Conservation (phyloP, 2,888 invertebrate genomes). For the Agriopis aurantiaria region DNA sequence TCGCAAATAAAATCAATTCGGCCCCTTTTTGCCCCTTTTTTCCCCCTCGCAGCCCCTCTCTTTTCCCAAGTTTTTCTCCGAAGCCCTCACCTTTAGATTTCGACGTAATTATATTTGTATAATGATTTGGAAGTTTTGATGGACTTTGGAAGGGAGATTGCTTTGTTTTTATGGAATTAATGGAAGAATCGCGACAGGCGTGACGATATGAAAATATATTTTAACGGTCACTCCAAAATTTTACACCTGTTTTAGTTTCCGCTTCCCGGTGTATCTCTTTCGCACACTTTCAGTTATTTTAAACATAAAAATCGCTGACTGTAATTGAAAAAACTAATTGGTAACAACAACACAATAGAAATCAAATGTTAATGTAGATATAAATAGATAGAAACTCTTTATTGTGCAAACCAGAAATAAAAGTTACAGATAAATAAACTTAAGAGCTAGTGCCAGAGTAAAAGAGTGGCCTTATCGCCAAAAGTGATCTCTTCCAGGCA, state of each 20-base stretch:
- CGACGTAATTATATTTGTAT: slow-evolving; percentile 77
- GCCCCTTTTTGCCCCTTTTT: slow-evolving; percentile 50
- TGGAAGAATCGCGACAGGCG: slow-evolving; percentile 12
- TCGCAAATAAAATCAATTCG: slow-evolving; percentile 84
- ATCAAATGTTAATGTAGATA: too few species aligned
- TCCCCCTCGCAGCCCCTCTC: slow-evolving; percentile 38
- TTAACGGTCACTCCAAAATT: background rate
- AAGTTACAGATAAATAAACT: too few species aligned
- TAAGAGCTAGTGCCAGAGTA: too few species aligned
- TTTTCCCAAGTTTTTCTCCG: slow-evolving; percentile 70
- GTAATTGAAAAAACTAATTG: too few species aligned
- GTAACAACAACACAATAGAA: too few species aligned
- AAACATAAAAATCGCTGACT: too few species aligned
- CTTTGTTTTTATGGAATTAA: slow-evolving; percentile 40
- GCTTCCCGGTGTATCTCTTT: too few species aligned
- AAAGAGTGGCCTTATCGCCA: too few species aligned
- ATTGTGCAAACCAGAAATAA: too few species aligned
- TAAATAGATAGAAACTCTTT: too few species aligned
- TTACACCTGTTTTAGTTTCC: background rate
- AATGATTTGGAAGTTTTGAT: slow-evolving; percentile 75
- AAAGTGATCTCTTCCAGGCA: too few species aligned
- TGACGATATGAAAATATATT: slow-evolving; percentile 3
- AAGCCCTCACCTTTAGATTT: slow-evolving; percentile 56
- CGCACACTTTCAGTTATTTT: too few species aligned
- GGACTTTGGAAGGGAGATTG: slow-evolving; percentile 49